Conservation (phyloP, 2,113 vertebrate genomes). For the Sterrhoptilus dennistouni region DNA sequence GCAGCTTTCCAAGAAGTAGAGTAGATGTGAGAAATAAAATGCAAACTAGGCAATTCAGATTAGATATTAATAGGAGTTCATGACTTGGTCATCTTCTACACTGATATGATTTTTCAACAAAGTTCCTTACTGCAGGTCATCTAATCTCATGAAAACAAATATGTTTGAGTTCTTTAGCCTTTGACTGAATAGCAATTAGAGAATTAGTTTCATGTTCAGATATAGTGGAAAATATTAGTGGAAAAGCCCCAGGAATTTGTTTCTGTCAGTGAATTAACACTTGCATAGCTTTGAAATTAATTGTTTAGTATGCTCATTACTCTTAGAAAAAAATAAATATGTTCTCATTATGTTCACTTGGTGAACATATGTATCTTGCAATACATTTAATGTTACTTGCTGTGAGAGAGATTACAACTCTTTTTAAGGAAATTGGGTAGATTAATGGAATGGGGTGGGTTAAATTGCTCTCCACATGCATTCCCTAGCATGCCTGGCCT, state of each 20-base stretch:
- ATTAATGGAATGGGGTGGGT: slow-evolving; percentile 54
- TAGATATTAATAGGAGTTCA: neutral
- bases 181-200: neutral
- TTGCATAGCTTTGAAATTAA: slow-evolving; percentile 48
- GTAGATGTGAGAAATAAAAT: neutral
- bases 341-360: slow-evolving; percentile 47
- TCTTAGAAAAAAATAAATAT: slow-evolving; percentile 44
- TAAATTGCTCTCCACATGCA: slow-evolving; percentile 38
- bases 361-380: slow-evolving; percentile 49
- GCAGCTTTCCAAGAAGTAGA: neutral
- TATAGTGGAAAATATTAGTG: neutral
- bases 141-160: neutral
- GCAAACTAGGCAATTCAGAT: neutral
- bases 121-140: neutral
- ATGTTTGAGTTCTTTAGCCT: neutral
- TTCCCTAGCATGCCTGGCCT: neutral
- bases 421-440: slow-evolving; percentile 52
- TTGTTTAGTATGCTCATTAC: slow-evolving; percentile 50
- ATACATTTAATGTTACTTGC: slow-evolving; percentile 38
- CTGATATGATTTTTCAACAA: neutral
- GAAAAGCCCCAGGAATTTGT: neutral
- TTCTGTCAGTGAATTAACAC: slow-evolving; percentile 40
- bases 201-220: neutral
- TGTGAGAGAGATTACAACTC: slow-evolving; percentile 49
- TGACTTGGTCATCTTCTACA: neutral